A percentile compares a stretch with the other conserved stretches of the same genome.
Evolutionary conservation across 2,113 vertebrate species (phyloP).

Genomic region (Clinocottus analis): DNA sequence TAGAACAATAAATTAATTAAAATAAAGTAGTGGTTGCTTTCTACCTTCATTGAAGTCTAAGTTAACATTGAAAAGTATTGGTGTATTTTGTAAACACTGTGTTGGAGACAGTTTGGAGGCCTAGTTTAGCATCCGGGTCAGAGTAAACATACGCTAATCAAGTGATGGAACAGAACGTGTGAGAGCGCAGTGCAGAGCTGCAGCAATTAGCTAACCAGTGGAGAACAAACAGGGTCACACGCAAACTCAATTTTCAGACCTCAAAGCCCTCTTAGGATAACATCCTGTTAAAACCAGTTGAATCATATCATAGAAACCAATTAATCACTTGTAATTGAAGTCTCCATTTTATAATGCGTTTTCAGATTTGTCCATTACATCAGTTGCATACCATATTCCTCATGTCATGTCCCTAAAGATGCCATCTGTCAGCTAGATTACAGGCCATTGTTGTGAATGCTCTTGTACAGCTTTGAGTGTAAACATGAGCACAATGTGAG

Average conservation of each 20-base stretch:
- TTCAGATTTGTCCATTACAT: background rate
- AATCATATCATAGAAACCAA: too few relatives aligned
- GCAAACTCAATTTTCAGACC: too few relatives aligned
- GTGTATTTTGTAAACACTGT: slow-evolving; percentile 18
- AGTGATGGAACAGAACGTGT: background rate
- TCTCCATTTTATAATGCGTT: background rate
- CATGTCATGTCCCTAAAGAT: background rate
- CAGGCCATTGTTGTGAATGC: background rate
- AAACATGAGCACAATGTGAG: background rate
- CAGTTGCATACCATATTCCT: background rate
- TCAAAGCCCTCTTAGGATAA: background rate
- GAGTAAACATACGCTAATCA: background rate
- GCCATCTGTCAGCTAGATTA: background rate
- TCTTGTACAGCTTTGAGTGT: background rate
- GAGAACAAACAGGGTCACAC: too few relatives aligned
- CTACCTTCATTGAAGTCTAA: background rate
- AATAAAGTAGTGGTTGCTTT: background rate
- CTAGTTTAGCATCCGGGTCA: background rate
- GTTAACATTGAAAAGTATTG: background rate
- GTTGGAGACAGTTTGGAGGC: background rate
- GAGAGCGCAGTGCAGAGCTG: too few relatives aligned
- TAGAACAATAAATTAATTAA: background rate
- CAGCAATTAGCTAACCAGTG: too few relatives aligned
- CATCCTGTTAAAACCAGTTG: background rate
- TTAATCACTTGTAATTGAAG: background rate